Conservation (phyloP, 2,797 vertebrate genomes). For the Emydoidea blandingii region DNA sequence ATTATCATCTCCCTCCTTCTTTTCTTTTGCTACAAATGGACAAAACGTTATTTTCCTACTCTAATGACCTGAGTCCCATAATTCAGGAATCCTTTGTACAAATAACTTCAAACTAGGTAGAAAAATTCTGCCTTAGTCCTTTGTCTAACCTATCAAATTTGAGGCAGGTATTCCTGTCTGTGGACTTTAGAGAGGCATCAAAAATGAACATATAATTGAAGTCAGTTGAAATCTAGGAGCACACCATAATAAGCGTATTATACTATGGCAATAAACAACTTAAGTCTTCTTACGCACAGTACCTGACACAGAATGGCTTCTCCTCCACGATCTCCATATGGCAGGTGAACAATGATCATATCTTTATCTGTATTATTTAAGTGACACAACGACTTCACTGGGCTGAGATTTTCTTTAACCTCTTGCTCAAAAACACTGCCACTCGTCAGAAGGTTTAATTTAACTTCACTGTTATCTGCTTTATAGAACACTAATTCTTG, state of each 20-base stretch:
- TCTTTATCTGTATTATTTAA: slow-evolving; percentile 81
- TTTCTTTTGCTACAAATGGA: background rate
- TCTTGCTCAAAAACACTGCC: slow-evolving; percentile 80
- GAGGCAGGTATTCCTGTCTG: background rate
- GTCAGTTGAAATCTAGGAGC: background rate
- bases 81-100: background rate
- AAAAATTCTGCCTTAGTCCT: background rate
- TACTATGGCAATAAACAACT: fast-evolving
- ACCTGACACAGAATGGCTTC: slow-evolving; percentile 97
- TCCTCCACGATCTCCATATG: slow-evolving; percentile 83
- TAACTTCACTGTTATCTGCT: slow-evolving; percentile 80
- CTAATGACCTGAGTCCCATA: background rate
- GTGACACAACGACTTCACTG: slow-evolving; percentile 79
- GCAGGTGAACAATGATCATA: slow-evolving; percentile 85
- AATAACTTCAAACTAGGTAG: background rate
- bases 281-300: background rate
- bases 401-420: slow-evolving; percentile 63
- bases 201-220: background rate
- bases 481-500: slow-evolving; percentile 84
- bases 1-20: background rate
- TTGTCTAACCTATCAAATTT: background rate
- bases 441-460: slow-evolving; percentile 82
- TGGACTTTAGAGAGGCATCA: background rate
- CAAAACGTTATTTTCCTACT: background rate
- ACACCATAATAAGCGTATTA: fast-evolving